phyloP scores from a whole-genome alignment of 2,888 invertebrate species.

The Eumerus sabulonum region DNA sequence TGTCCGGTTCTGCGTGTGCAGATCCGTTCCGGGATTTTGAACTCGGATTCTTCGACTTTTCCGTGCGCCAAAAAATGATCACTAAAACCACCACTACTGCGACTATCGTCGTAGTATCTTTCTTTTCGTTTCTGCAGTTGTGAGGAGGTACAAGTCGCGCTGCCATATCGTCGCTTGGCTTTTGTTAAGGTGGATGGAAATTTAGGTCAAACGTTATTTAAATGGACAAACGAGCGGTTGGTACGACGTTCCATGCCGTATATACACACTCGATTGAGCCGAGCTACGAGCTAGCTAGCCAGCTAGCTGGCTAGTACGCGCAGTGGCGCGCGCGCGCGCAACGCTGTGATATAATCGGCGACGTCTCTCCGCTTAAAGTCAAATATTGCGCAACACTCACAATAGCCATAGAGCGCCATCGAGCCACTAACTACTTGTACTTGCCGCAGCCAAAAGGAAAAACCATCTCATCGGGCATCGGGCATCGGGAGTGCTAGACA shows the following conservation, averaged over 20 bases:
- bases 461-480: constrained; percentile 22
- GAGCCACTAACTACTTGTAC: no score
- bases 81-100: constrained; percentile 14
- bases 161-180: constrained; percentile 35
- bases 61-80: no score
- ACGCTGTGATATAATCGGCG: constrained; percentile 67
- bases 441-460: constrained; percentile 23
- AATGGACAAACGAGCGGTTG: constrained; percentile 72
- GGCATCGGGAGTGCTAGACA: constrained; percentile 47
- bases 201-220: constrained; percentile 73
- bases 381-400: constrained; percentile 67
- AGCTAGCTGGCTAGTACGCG: no score
- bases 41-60: constrained; percentile 32
- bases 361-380: constrained; percentile 69
- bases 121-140: not conserved
- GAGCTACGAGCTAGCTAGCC: no score
- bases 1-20: constrained; percentile 26
- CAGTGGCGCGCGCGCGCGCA: constrained; percentile 41
- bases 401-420: constrained; percentile 53
- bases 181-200: constrained; percentile 72
- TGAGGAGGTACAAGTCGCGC: no score
- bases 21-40: constrained; percentile 58
- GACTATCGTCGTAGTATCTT: not conserved
- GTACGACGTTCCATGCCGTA: constrained; percentile 65
- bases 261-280: constrained; percentile 35